Conservation (phyloP, 1,140 invertebrate genomes). For the Solenopsis fugax region DNA sequence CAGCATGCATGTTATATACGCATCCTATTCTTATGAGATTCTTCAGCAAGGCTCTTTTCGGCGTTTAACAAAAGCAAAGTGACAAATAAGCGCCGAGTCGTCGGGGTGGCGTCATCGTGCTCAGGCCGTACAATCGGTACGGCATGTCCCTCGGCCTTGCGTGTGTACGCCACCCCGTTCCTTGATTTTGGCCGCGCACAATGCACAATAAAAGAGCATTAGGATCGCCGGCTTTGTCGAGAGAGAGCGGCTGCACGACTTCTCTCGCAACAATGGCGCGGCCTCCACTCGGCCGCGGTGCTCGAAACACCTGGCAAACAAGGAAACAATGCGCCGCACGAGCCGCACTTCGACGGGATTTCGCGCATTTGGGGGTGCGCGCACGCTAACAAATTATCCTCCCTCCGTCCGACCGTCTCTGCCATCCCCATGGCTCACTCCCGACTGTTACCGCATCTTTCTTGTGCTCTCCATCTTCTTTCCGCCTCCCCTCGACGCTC, state of each 20-base stretch:
- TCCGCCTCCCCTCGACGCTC: neutral
- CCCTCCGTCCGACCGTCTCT: neutral
- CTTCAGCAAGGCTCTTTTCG: neutral
- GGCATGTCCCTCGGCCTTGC: slow-evolving; percentile 61
- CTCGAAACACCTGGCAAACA: slow-evolving; percentile 87
- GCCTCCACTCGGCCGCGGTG: slow-evolving; percentile 80
- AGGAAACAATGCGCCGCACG: slow-evolving; percentile 85
- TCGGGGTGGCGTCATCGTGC: slow-evolving; percentile 46
- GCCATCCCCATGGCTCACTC: slow-evolving; percentile 13
- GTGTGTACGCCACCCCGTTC: slow-evolving; percentile 57
- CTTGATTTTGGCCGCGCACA: slow-evolving; percentile 81
- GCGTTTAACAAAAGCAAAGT: slow-evolving; percentile 1
- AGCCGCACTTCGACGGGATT: slow-evolving; percentile 83
- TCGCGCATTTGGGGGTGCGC: slow-evolving; percentile 84
- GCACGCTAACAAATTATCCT: slow-evolving; percentile 84
- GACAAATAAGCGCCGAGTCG: slow-evolving; percentile 20
- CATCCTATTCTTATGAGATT: neutral
- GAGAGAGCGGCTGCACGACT: slow-evolving; percentile 82
- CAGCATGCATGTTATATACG: neutral
- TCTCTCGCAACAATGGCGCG: slow-evolving; percentile 83
- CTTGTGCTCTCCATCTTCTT: slow-evolving; percentile 59
- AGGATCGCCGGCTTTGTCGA: slow-evolving; percentile 85
- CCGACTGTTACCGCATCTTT: neutral
- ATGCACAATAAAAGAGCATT: slow-evolving; percentile 87
- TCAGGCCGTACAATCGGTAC: slow-evolving; percentile 49